Evolutionary conservation across 2,888 invertebrate species (phyloP).

Genomic region (Atethmia centrago): DNA sequence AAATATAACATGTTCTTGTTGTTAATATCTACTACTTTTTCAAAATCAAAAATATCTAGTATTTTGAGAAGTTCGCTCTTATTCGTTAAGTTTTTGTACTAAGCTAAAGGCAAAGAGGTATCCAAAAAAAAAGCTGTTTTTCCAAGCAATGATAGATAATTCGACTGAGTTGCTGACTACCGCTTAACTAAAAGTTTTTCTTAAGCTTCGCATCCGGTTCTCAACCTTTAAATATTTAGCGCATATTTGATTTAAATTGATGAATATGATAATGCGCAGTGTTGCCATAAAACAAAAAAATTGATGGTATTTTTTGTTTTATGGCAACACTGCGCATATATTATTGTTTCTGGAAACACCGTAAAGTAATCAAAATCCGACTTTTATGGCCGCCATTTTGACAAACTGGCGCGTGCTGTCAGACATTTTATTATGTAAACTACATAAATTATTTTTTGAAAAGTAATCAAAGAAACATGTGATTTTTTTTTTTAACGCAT

Average conservation of each 20-base stretch:
- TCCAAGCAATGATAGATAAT: background rate
- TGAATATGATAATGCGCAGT: conserved; percentile 13
- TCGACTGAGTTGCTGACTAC: background rate
- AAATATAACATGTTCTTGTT: background rate
- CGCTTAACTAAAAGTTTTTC: background rate
- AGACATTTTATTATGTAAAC: conserved; percentile 45
- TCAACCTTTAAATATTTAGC: conserved; percentile 27
- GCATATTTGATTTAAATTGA: conserved; percentile 22
- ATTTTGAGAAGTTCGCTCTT: background rate
- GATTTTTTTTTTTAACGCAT: conserved; percentile 9
- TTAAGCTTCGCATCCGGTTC: background rate
- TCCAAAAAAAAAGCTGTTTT: background rate
- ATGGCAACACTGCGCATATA: too few species aligned
- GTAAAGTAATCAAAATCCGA: conserved; percentile 56
- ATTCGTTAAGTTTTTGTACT: too few species aligned
- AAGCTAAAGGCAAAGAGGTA: too few species aligned
- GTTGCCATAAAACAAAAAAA: conserved; percentile 24
- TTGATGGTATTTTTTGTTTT: too few species aligned
- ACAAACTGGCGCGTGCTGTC: conserved; percentile 52
- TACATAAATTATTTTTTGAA: conserved; percentile 47
- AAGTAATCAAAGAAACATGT: background rate
- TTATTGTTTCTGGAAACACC: conserved; percentile 58
- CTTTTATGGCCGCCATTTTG: conserved; percentile 60
- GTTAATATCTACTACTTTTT: background rate
- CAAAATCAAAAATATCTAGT: background rate